phyloP scores from a whole-genome alignment of 2,888 invertebrate species.

The Hartigia nigra region DNA sequence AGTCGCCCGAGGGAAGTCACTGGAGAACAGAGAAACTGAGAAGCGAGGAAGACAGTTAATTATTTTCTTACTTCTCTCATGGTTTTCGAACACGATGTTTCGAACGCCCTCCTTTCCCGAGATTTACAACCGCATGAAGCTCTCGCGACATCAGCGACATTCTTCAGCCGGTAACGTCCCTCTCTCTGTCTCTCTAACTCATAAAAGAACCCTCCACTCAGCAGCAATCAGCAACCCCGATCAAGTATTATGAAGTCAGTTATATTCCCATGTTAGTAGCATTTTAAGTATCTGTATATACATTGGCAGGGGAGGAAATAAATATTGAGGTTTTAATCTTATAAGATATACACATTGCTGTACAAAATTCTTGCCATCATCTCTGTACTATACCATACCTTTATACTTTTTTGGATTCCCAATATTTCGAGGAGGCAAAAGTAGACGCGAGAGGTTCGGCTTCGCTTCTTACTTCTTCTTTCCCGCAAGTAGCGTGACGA shows the following conservation, averaged over 20 bases:
- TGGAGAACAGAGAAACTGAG: background rate
- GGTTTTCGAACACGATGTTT: background rate
- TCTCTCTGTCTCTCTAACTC: constrained; percentile 16
- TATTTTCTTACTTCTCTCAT: constrained; percentile 5
- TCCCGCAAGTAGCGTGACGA: constrained; percentile 40
- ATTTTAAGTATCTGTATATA: background rate
- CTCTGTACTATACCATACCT: background rate
- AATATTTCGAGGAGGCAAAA: background rate
- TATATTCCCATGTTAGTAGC: background rate
- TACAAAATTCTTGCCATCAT: background rate
- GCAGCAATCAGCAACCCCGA: background rate
- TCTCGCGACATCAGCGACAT: background rate
- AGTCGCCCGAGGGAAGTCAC: constrained; percentile 4
- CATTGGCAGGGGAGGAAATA: background rate
- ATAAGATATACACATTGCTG: background rate
- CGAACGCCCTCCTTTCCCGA: background rate
- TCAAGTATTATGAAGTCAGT: background rate
- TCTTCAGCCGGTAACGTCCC: constrained; percentile 15
- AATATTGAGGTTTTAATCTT: background rate
- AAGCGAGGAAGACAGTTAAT: constrained; percentile 11
- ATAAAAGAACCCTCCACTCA: background rate
- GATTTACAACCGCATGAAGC: background rate
- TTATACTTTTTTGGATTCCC: background rate
- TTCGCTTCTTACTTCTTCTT: constrained; percentile 15
- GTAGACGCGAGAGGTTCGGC: constrained; percentile 17